phyloP scores from a whole-genome alignment of 2,113 vertebrate species.

The Echinops telfairi region DNA sequence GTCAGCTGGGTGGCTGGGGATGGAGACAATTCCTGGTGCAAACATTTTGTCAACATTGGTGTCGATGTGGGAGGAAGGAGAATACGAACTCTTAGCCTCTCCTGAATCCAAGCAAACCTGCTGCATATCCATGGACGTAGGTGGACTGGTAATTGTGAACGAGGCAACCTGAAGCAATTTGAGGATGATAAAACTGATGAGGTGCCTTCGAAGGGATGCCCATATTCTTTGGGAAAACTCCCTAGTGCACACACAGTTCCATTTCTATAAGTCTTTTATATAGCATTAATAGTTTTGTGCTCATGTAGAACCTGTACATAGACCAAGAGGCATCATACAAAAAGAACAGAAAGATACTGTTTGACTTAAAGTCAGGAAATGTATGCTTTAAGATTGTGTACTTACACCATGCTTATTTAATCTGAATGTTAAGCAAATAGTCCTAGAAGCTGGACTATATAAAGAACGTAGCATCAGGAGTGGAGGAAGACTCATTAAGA shows the following conservation, averaged over 20 bases:
- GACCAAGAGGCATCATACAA: no score
- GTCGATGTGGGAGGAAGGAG: background rate
- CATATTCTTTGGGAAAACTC: background rate
- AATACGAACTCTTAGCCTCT: background rate
- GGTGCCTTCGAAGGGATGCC: background rate
- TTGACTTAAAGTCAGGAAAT: no score
- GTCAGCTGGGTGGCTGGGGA: background rate
- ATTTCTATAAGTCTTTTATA: no score
- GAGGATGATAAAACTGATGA: background rate
- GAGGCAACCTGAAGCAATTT: background rate
- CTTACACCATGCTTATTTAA: no score
- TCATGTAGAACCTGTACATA: no score
- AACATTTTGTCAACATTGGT: background rate
- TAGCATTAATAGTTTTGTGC: no score
- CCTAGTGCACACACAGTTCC: background rate
- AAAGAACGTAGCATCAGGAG: no score
- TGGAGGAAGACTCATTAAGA: no score
- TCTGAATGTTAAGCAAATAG: no score
- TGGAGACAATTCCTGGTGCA: background rate
- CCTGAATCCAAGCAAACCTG: background rate
- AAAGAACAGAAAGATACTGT: no score
- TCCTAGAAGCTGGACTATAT: no score
- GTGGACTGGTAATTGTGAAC: background rate
- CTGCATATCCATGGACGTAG: background rate
- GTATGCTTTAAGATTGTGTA: no score